Conservation (phyloP, 1,140 invertebrate species). For the Drosophila santomea region DNA sequence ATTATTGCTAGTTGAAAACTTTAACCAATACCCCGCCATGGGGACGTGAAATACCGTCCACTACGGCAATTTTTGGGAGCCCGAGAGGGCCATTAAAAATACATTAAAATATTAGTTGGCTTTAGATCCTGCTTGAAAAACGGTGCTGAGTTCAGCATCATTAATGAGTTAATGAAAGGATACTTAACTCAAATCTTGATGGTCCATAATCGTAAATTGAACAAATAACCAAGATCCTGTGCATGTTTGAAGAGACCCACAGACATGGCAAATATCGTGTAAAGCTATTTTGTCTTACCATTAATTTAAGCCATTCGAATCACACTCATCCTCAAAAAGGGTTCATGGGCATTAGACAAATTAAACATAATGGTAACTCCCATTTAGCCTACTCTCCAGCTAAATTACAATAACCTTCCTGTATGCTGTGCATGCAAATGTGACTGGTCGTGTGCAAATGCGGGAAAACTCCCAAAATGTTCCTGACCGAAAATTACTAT, state of each 20-base stretch:
- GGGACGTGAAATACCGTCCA: conserved; percentile 95
- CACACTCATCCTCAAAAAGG: conserved; percentile 25
- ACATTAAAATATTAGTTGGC: conserved; percentile 13
- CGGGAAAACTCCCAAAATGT: conserved; percentile 30
- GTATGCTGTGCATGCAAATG: conserved; percentile 42
- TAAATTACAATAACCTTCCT: conserved; percentile 53
- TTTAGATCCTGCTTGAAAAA: neutral
- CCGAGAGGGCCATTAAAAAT: conserved; percentile 85
- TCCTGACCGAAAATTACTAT: conserved; percentile 74
- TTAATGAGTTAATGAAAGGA: conserved; percentile 10
- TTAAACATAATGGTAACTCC: conserved; percentile 73
- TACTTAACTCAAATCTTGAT: conserved; percentile 22
- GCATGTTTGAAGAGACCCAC: neutral
- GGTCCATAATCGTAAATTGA: conserved; percentile 30
- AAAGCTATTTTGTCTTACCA: conserved; percentile 33
- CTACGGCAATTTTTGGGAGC: conserved; percentile 94
- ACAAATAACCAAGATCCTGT: conserved; percentile 22
- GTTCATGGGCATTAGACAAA: conserved; percentile 69
- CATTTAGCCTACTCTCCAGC: conserved; percentile 48
- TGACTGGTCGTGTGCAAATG: conserved; percentile 16
- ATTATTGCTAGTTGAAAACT: conserved; percentile 85
- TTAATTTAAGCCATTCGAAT: conserved; percentile 26
- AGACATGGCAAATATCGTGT: conserved; percentile 31
- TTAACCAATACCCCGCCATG: conserved; percentile 96
- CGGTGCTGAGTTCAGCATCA: neutral